phyloP scores from a whole-genome alignment of 2,797 vertebrate genomes.

The Lacerta viridis region DNA sequence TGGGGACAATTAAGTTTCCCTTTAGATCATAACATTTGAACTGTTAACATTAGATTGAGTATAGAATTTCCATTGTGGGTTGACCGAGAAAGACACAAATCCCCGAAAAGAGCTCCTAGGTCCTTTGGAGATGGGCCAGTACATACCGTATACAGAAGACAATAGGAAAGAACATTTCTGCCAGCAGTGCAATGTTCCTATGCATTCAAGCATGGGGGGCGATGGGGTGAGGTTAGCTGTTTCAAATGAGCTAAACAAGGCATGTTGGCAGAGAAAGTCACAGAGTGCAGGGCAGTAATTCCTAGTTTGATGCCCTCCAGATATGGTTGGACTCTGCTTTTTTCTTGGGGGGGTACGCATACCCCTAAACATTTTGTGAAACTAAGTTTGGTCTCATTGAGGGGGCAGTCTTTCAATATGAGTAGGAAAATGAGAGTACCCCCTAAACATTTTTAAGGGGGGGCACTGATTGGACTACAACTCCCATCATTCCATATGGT shows the following conservation, averaged over 20 bases:
- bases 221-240: too few relatives aligned
- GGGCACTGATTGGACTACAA: background rate
- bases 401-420: too few relatives aligned
- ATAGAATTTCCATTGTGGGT: conserved; percentile 50
- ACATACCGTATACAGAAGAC: conserved; percentile 29
- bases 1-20: conserved; percentile 47
- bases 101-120: conserved; percentile 25
- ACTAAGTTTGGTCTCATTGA: too few relatives aligned
- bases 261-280: background rate
- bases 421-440: too few relatives aligned
- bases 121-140: conserved; percentile 50
- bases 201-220: background rate
- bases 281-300: background rate
- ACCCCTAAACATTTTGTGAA: too few relatives aligned
- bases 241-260: background rate
- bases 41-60: conserved; percentile 19
- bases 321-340: too few relatives aligned
- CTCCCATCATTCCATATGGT: background rate
- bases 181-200: background rate
- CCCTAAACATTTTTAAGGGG: too few relatives aligned
- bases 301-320: too few relatives aligned
- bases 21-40: conserved; percentile 50
- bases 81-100: conserved; percentile 37
- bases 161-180: conserved; percentile 23
- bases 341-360: too few relatives aligned